A percentile compares a stretch with the other conserved stretches of the same genome.
These are phyloP conservation scores for Andrena trimmerana DNA, from an alignment of 2,888 invertebrate genomes.

Conservation along the genomic window DNA sequence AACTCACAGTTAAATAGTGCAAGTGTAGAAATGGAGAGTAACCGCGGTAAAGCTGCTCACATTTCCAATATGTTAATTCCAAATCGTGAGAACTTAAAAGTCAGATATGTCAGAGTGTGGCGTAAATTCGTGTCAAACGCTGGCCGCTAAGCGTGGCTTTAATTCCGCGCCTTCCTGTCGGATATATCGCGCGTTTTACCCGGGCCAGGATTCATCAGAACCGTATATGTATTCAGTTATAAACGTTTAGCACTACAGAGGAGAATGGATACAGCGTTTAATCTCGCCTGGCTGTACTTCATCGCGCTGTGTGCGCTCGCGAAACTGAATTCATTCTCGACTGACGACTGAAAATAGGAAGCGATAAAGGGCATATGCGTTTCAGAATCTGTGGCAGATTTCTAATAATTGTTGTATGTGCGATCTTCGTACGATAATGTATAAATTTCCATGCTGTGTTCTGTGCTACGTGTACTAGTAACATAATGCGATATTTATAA, in stretches of 20 bases:
- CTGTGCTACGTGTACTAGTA: no score
- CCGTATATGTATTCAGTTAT: constrained; percentile 16
- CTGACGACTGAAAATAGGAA: neutral
- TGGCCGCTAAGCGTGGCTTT: constrained; percentile 20
- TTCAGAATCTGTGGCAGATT: neutral
- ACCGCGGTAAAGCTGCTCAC: neutral
- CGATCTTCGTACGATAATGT: no score
- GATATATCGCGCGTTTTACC: constrained; percentile 21
- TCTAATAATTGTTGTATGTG: neutral
- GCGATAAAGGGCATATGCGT: neutral
- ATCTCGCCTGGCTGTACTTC: constrained; percentile 17
- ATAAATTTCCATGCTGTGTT: no score
- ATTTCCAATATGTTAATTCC: constrained; percentile 8
- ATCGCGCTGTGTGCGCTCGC: neutral
- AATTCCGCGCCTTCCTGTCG: constrained; percentile 25
- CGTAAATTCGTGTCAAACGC: constrained; percentile 6
- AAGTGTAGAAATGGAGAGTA: neutral
- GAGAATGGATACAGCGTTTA: constrained; percentile 18
- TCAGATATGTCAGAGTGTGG: neutral
- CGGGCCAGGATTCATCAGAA: constrained; percentile 16
- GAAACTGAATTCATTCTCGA: constrained; percentile 12
- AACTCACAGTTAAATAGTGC: neutral
- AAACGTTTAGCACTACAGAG: constrained; percentile 7
- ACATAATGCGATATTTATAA: no score
- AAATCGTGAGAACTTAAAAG: neutral